Evolutionary conservation across 2,888 invertebrate genomes (phyloP).

Genomic region (Leistus spinibarbis): DNA sequence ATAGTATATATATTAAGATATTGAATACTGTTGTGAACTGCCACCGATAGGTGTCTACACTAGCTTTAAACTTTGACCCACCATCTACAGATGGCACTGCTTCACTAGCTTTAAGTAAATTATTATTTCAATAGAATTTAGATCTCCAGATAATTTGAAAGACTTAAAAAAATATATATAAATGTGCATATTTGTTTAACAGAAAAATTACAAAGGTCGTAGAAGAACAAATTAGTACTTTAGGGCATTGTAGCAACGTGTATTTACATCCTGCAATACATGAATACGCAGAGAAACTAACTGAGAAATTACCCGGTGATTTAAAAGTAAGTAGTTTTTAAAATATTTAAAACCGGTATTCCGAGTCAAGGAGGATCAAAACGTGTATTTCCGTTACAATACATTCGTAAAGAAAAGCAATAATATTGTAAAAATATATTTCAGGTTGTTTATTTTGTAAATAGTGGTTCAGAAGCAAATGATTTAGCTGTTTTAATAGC

Average conservation of each 20-base stretch:
- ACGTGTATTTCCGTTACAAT: no score
- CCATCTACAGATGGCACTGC: no score
- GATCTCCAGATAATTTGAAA: no score
- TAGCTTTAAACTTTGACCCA: no score
- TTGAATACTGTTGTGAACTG: no score
- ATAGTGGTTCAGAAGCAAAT: constrained; percentile 97
- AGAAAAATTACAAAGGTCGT: constrained; percentile 86
- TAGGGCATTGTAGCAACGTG: constrained; percentile 93
- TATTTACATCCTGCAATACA: constrained; percentile 90
- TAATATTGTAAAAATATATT: constrained; percentile 40
- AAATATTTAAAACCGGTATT: no score
- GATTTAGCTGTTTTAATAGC: constrained; percentile 91
- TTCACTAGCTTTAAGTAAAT: no score
- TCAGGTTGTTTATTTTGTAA: constrained; percentile 89
- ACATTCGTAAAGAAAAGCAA: not conserved
- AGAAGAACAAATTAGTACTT: constrained; percentile 74
- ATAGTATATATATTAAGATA: no score
- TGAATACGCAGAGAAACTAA: constrained; percentile 86
- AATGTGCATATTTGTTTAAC: constrained; percentile 45
- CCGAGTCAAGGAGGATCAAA: no score
- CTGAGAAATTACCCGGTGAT: constrained; percentile 80
- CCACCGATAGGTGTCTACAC: no score
- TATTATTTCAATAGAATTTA: no score
- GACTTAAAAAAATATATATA: no score
- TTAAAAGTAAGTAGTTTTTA: constrained; percentile 71